These are phyloP conservation scores for Apamea crenata DNA, from an alignment of 2,888 invertebrate species.

Conservation along the genomic window DNA sequence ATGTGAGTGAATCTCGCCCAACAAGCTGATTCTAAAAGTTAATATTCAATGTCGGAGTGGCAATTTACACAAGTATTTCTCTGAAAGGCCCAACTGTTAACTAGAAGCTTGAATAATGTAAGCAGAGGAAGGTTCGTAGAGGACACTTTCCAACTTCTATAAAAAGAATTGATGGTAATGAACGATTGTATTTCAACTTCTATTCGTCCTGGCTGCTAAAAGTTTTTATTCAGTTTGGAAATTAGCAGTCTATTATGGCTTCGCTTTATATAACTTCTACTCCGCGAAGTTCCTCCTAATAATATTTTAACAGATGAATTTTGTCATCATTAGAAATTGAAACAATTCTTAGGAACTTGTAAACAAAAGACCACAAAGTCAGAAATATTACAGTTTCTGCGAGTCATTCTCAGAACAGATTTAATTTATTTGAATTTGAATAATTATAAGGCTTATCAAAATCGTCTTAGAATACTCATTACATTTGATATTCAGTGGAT, in stretches of 20 bases:
- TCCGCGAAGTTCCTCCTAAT: constrained; percentile 11
- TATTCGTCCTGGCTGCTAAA: constrained; percentile 20
- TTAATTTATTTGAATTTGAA: constrained; percentile 10
- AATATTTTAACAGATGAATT: constrained; percentile 13
- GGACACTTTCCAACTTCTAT: constrained; percentile 54
- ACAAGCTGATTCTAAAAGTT: constrained; percentile 74
- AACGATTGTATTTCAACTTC: constrained; percentile 60
- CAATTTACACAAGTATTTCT: constrained; percentile 80
- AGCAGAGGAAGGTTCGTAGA: constrained; percentile 64
- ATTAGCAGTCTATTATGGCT: constrained; percentile 45
- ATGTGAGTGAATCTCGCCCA: constrained; percentile 66
- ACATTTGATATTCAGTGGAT: constrained; percentile 5
- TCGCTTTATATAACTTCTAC: constrained; percentile 4
- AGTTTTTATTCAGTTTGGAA: constrained; percentile 46
- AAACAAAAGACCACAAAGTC: neutral
- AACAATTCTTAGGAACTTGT: neutral
- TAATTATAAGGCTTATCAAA: neutral
- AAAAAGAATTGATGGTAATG: constrained; percentile 64
- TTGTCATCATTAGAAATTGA: neutral
- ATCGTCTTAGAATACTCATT: constrained; percentile 21
- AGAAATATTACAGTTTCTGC: neutral
- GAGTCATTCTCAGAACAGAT: neutral
- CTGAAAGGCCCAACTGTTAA: constrained; percentile 74
- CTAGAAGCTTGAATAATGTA: constrained; percentile 79
- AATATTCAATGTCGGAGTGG: constrained; percentile 80